Evolutionary conservation across 2,888 invertebrate genomes (phyloP).

Genomic region (Luperina nickerlii): DNA sequence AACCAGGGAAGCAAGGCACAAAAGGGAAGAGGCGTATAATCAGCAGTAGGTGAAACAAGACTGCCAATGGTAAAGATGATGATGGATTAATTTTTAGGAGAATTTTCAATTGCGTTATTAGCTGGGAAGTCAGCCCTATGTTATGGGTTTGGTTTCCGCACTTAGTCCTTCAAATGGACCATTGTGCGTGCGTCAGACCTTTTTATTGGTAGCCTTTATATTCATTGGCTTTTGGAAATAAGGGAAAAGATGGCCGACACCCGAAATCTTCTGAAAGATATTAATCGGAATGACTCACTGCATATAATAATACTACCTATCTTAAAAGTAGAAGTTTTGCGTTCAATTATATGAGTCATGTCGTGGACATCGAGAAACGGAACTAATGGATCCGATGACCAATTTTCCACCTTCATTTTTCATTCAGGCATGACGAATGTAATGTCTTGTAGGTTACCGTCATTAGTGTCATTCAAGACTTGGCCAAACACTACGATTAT

Average conservation of each 20-base stretch:
- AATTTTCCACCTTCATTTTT: constrained; percentile 42
- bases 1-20: background rate
- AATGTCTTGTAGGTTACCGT: constrained; percentile 16
- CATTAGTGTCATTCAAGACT: constrained; percentile 5
- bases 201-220: background rate
- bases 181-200: too few species aligned
- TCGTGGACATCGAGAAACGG: constrained; percentile 21
- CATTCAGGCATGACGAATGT: constrained; percentile 32
- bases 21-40: too few species aligned
- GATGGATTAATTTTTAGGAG: background rate
- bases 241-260: background rate
- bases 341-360: constrained; percentile 34
- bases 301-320: background rate
- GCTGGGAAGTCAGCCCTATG: background rate
- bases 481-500: background rate
- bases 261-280: background rate
- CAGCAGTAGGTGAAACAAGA: background rate
- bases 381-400: constrained; percentile 41
- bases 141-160: too few species aligned
- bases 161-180: too few species aligned
- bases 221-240: background rate
- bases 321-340: background rate
- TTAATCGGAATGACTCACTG: background rate
- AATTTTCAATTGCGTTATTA: background rate
- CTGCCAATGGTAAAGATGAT: background rate